Percentiles rank a stretch among this genome's conserved stretches.
Conservation (phyloP, 2,888 invertebrate species). For the Cephus pulcher region DNA sequence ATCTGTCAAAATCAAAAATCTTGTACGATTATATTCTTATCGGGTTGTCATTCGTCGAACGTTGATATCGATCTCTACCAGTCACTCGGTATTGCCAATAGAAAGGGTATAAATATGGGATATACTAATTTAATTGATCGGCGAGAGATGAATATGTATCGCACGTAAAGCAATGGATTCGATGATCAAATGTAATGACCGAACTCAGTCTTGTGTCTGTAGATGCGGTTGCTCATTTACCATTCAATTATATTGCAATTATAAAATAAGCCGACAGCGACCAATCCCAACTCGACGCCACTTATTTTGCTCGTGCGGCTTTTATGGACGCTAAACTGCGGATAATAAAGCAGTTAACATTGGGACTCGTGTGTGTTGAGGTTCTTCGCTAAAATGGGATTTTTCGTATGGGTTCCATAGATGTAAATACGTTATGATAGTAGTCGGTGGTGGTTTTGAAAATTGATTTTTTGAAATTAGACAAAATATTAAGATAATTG, state of each 20-base stretch:
- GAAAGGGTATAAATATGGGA: conserved; percentile 29
- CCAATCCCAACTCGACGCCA: not conserved
- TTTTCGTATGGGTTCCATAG: not conserved
- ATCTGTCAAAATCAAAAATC: not conserved
- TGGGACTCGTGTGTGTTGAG: not conserved
- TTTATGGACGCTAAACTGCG: not conserved
- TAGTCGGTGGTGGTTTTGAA: not conserved
- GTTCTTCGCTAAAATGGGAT: not conserved
- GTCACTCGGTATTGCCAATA: conserved; percentile 31
- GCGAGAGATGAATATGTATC: conserved; percentile 33
- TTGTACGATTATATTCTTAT: not conserved
- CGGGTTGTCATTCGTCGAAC: not conserved
- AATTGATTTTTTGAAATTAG: not conserved
- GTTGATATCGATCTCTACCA: conserved; percentile 28
- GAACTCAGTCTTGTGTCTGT: not conserved
- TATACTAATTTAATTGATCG: conserved; percentile 47
- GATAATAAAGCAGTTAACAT: not conserved
- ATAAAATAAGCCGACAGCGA: conserved; percentile 18
- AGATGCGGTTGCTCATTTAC: conserved; percentile 30
- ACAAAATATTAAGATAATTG: not conserved
- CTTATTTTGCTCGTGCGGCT: conserved; percentile 8
- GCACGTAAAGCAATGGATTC: not conserved
- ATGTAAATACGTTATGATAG: not conserved
- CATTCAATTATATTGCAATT: conserved; percentile 50
- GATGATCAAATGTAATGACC: not conserved